Percentiles rank a stretch among this genome's conserved stretches.
Evolutionary conservation across 2,113 vertebrate genomes (phyloP).

Genomic region (Trichechus manatus): DNA sequence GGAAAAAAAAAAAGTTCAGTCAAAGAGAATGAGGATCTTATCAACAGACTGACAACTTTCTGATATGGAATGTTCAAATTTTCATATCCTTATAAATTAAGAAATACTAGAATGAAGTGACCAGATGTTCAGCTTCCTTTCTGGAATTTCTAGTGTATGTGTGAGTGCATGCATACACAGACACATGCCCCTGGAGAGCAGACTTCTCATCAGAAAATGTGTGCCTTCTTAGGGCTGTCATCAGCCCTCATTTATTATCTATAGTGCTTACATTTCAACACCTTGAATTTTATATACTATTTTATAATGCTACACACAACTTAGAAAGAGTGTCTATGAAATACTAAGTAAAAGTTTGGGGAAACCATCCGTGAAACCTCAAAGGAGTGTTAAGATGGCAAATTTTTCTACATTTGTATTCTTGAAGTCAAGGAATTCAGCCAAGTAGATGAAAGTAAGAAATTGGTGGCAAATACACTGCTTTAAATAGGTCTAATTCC

Average conservation of each 20-base stretch:
- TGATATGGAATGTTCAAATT: constrained; percentile 85
- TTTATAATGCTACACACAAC: constrained; percentile 7
- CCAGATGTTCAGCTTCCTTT: constrained; percentile 86
- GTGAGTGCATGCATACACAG: neutral
- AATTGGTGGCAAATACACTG: neutral
- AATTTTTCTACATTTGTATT: neutral
- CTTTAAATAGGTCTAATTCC: neutral
- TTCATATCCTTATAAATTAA: constrained; percentile 89
- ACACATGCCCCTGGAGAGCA: constrained; percentile 2
- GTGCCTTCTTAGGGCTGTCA: neutral
- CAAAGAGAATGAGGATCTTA: constrained; percentile 81
- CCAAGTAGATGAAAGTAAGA: neutral
- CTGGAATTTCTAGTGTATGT: constrained; percentile 71
- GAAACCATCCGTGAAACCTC: constrained; percentile 5
- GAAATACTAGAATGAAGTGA: constrained; percentile 86
- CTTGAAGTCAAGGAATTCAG: neutral
- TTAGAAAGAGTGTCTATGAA: neutral
- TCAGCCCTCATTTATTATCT: neutral
- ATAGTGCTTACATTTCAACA: constrained; percentile 45
- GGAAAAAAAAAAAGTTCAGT: constrained; percentile 78
- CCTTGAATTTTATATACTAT: neutral
- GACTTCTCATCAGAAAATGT: constrained; percentile 35
- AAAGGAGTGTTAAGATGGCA: constrained; percentile 16
- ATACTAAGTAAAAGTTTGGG: neutral
- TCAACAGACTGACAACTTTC: constrained; percentile 80